phyloP scores from a whole-genome alignment of 92 coral and sea anemone species.

The Epizoanthus rinbou region DNA sequence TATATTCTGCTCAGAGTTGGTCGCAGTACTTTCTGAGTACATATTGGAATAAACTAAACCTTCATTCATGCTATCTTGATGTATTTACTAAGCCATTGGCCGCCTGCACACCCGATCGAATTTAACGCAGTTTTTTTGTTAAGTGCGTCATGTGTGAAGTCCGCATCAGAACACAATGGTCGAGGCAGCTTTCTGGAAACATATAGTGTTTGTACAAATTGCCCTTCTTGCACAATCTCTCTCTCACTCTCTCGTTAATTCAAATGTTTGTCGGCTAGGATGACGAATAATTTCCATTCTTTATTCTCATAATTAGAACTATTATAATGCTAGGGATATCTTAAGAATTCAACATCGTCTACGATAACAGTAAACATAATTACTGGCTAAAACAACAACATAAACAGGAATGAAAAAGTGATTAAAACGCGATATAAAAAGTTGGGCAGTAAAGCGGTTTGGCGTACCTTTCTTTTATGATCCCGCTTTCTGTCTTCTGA shows the following conservation, averaged over 20 bases:
- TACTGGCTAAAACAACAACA: conserved; percentile 32
- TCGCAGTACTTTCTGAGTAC: conserved; percentile 18
- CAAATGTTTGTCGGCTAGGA: conserved; percentile 4
- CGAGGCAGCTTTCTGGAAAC: no score
- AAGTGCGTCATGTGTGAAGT: no score
- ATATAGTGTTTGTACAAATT: no score
- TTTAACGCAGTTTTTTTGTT: no score
- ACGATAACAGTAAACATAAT: conserved; percentile 38
- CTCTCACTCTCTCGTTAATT: not conserved
- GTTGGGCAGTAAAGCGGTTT: not conserved
- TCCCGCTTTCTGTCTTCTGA: not conserved
- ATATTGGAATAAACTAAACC: conserved; percentile 33
- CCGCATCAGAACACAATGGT: no score
- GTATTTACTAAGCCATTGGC: no score
- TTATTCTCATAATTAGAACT: conserved; percentile 21
- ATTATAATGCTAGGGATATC: conserved; percentile 38
- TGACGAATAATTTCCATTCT: not conserved
- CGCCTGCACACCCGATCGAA: no score
- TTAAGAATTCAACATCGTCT: conserved; percentile 11
- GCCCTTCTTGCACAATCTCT: no score
- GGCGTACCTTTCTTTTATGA: not conserved
- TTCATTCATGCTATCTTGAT: conserved; percentile 30
- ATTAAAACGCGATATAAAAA: conserved; percentile 34
- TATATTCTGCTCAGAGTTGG: conserved; percentile 3
- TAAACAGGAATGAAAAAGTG: conserved; percentile 27